Base-by-base conservation (phyloP, 1,140 invertebrate species). In the Trypoxylus dichotomus region DNA sequence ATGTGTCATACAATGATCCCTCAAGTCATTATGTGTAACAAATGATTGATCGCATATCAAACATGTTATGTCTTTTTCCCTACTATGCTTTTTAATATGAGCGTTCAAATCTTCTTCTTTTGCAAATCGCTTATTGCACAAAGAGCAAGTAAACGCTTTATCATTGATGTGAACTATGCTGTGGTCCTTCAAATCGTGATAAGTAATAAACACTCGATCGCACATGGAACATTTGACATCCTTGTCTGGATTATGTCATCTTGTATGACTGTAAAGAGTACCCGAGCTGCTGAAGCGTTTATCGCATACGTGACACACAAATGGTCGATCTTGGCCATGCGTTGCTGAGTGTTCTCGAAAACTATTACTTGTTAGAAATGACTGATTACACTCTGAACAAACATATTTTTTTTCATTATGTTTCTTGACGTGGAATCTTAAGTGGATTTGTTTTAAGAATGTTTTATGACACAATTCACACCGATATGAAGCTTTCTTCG, bases 271-370 rank as follows among this genome's bases (percentile, higher is more conserved):
- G 13, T 37, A 37, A 21, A 74, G 27, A 74, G 19, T 41, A 15
- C 29, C 19, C 3, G 37, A 15, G 10, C 19, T 21, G 11, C 15
- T 74, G 32, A 74, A 74, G n/a, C 72, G 29, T 21, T 74, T 74
- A 74, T 79, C 77, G 63, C 84, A 85, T 25, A 83, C 79, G 42
- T 76, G 74, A 75, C 84, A 85, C 1, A 80, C 72, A 68, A 83
- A 85, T 6, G 83, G 84, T 43, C 81, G 79, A 79, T 84, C 84
- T 24, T 83, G 83, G 2, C 83, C 84, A 63, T 85, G 84, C 10
- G 82, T 68, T 68, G 24, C 21, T 13, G 24, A 68, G 11, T 68
- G 60, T 13, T 68, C 24, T 13, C 11, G 25, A 10, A 68, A 68
- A 10, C 24, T 68, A 13, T 24, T 68, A n/a, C 19, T 68, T 27